A percentile compares a stretch with the other conserved stretches of the same genome.
These are phyloP conservation scores for Poecilia picta DNA, from an alignment of 2,797 vertebrate species.

Conservation along the genomic window DNA sequence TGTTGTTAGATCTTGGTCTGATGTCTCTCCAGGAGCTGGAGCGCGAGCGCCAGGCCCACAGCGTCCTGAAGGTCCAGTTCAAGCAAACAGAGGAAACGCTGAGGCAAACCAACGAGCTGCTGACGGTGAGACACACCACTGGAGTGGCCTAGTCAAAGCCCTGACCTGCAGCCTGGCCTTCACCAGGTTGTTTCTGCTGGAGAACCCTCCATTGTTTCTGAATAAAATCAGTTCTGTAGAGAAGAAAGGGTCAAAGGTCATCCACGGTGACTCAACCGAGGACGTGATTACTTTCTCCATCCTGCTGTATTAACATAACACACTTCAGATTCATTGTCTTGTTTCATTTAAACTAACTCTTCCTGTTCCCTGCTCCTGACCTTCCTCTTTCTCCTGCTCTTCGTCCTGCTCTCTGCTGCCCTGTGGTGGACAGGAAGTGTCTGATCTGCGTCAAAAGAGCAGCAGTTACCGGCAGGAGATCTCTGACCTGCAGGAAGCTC, in stretches of 20 bases:
- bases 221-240: background rate
- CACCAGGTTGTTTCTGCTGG: background rate
- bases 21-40: slow-evolving; percentile 82
- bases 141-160: background rate
- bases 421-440: slow-evolving; percentile 83
- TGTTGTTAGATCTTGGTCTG: background rate
- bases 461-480: slow-evolving; percentile 86
- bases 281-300: background rate
- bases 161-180: background rate
- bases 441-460: slow-evolving; percentile 87
- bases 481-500: slow-evolving; percentile 91
- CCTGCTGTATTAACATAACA: background rate
- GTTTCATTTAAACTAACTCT: background rate
- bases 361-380: background rate
- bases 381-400: background rate
- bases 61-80: slow-evolving; percentile 86
- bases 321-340: background rate
- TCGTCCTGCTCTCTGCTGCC: background rate
- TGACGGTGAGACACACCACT: slow-evolving; percentile 80
- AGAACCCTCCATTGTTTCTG: background rate
- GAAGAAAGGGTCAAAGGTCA: background rate
- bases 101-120: slow-evolving; percentile 86
- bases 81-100: slow-evolving; percentile 86
- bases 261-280: background rate
- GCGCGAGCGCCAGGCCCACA: slow-evolving; percentile 86